These are phyloP conservation scores for Steatornis caripensis DNA, from an alignment of 2,113 vertebrate species.

Conservation along the genomic window DNA sequence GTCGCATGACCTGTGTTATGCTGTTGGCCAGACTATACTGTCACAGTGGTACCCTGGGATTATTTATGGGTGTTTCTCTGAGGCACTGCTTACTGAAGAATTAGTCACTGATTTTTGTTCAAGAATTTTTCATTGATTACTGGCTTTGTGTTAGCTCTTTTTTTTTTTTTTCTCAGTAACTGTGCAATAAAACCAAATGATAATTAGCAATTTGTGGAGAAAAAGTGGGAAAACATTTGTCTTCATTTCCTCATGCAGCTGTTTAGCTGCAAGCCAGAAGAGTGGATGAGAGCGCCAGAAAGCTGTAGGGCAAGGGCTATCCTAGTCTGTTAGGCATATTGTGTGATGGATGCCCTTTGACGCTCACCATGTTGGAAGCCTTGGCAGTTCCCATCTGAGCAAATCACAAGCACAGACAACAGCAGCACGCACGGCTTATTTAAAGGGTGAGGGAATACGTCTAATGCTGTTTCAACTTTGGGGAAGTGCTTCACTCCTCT, in stretches of 20 bases:
- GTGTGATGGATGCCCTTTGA: background rate
- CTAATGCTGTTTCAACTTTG: background rate
- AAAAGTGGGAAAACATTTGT: fast-evolving
- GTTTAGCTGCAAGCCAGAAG: background rate
- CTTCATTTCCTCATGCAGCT: background rate
- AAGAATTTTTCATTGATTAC: background rate
- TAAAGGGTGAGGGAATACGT: background rate
- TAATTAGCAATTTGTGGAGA: background rate
- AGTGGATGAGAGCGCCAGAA: background rate
- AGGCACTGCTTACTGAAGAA: background rate
- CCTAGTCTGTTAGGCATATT: background rate
- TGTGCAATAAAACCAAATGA: background rate
- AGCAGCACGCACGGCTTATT: background rate
- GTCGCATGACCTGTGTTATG: fast-evolving
- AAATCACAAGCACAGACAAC: background rate
- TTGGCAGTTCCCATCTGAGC: background rate
- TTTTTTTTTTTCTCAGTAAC: background rate
- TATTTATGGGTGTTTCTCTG: background rate
- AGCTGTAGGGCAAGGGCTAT: background rate
- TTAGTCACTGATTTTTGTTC: background rate
- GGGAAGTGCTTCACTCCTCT: background rate
- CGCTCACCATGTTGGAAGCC: background rate
- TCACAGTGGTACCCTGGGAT: background rate
- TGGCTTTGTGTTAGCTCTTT: background rate
- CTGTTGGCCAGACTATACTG: background rate